Evolutionary conservation across 64 coral and sea anemone species (phyloP).

Genomic region (Montipora sp.): DNA sequence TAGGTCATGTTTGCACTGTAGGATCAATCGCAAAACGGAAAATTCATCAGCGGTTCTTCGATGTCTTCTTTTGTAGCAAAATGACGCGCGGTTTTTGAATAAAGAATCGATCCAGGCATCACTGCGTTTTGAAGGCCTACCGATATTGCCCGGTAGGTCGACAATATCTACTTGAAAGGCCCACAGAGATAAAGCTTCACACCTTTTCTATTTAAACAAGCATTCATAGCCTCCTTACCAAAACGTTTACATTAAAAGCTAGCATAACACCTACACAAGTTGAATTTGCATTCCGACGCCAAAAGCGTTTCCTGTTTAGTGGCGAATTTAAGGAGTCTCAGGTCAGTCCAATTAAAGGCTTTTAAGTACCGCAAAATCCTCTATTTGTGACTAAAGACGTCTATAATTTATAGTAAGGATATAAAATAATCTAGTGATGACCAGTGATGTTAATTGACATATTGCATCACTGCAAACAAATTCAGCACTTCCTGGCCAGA

Average conservation of each 20-base stretch:
- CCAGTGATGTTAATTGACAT: background rate
- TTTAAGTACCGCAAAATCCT: background rate
- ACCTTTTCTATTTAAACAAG: conserved; percentile 17
- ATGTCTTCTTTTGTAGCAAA: background rate
- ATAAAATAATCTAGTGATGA: background rate
- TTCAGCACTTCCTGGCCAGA: background rate
- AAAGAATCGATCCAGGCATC: background rate
- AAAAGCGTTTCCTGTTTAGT: background rate
- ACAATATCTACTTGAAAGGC: background rate
- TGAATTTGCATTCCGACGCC: conserved; percentile 36
- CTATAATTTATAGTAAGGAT: background rate
- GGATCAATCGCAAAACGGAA: background rate
- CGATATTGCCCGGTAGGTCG: background rate
- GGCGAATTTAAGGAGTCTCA: background rate
- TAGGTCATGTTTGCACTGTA: conserved; percentile 22
- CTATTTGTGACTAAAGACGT: background rate
- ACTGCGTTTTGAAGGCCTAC: background rate
- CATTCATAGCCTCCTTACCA: background rate
- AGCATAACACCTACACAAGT: background rate
- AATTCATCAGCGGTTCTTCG: background rate
- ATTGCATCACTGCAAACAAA: conserved; percentile 7
- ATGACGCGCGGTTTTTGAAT: background rate
- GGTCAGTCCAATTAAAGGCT: background rate
- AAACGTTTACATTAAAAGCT: background rate
- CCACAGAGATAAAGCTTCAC: conserved; percentile 22